Conservation (phyloP, 2,797 vertebrate species). For the Margarornis squamiger region DNA sequence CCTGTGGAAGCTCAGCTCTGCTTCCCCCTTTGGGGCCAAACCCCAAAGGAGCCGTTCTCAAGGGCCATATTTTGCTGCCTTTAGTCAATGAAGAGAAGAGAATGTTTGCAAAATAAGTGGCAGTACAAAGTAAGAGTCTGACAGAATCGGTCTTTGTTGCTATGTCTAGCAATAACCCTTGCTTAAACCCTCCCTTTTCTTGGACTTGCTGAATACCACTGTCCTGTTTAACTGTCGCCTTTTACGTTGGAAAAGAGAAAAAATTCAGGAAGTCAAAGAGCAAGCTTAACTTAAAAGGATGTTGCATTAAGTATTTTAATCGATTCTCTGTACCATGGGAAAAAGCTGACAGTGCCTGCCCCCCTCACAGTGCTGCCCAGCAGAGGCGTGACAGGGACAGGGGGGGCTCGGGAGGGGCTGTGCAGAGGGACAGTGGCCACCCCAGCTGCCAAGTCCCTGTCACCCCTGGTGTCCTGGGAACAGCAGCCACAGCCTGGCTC, state of each 20-base stretch:
- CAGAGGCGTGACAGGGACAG: accelerated
- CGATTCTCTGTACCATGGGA: not conserved
- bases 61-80: not conserved
- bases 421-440: accelerated
- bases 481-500: not conserved
- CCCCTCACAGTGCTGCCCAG: not conserved
- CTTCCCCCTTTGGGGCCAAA: not conserved
- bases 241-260: not conserved
- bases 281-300: not conserved
- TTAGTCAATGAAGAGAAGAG: not conserved
- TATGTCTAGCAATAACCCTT: not conserved
- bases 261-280: not conserved
- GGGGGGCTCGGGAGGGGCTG: not conserved
- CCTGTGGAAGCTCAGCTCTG: not conserved
- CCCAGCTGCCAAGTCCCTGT: accelerated
- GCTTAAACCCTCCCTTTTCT: not conserved
- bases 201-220: not conserved
- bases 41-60: not conserved
- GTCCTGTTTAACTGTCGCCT: not conserved
- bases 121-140: not conserved
- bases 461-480: not conserved
- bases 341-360: not conserved
- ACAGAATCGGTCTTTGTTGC: not conserved
- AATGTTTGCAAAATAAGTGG: not conserved
- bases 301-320: not conserved